Base-by-base conservation (phyloP, 2,797 vertebrate species). In the Enteromius trimaculatus region DNA sequence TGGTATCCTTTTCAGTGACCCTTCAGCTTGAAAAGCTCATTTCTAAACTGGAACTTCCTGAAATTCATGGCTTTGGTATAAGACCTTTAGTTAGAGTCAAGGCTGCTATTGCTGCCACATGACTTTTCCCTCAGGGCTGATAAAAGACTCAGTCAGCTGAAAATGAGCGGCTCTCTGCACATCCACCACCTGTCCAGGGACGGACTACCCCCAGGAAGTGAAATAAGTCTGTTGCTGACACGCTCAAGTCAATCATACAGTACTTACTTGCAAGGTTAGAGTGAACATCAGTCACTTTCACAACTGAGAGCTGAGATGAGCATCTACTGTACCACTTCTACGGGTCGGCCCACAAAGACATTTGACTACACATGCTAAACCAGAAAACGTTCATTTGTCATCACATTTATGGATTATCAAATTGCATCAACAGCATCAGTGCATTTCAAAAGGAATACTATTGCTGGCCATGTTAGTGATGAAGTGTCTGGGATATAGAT, bases 141-240 rank as follows among this genome's bases (percentile, higher is more conserved):
- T 86, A 69, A 86, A 82, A 85, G 80, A 79, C 77, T 80, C 62
- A 68, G 82, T 79, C 82, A 74, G 87, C 77, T 86, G 66, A 80
- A 84, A 84, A 74, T 29, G 49, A 84, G 81, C 64, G 14, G 21
- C 64, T 62, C 53, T 83, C 51, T 23, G 75, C 60, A 70, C 58
- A 74, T 75, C 51, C 81, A 80, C 23, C 71, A 70, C 44, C 85
- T 49, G 64, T 79, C 65, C 42, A 60, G 76, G 81, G 65, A 83
- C 34, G 11, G 37, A 77, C 71, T 66, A 58, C 64, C 82, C 82
- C 74, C 82, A 76, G 69, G 62, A 84, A 60, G 34, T 80, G 69
- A 80, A 85, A 80, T 68, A 81, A 85, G 84, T 83, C 81, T n/a
- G 71, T n/a, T 26, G 10, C n/a, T 5, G 55, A 51, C 85, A 85